phyloP scores from a whole-genome alignment of 2,888 invertebrate genomes.

The Chelonus formosanus region DNA sequence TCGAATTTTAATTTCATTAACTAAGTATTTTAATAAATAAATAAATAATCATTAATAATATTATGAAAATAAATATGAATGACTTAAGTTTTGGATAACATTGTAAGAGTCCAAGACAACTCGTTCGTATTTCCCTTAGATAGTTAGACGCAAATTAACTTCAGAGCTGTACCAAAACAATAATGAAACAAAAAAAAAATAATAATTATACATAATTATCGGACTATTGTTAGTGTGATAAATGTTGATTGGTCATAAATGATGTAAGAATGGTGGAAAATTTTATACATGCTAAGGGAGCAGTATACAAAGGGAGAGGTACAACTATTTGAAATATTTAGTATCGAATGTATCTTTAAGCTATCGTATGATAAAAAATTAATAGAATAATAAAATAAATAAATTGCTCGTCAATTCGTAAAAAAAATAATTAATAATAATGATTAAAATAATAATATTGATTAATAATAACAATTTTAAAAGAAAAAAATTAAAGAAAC shows the following conservation, averaged over 20 bases:
- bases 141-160: conserved; percentile 23
- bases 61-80: conserved; percentile 6
- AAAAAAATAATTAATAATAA: too few species aligned
- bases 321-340: conserved; percentile 9
- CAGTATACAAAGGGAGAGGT: conserved; percentile 15
- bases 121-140: conserved; percentile 18
- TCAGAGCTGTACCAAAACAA: conserved; percentile 33
- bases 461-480: too few species aligned
- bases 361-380: conserved; percentile 47
- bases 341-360: conserved; percentile 18
- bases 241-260: conserved; percentile 12
- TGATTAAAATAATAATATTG: too few species aligned
- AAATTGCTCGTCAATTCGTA: conserved; percentile 25
- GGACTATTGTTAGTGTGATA: conserved; percentile 13
- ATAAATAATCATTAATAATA: conserved; percentile 19
- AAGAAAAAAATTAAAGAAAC: conserved; percentile 42
- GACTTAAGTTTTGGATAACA: conserved; percentile 11
- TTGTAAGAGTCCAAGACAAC: conserved; percentile 18
- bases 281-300: conserved; percentile 3
- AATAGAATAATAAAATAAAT: conserved; percentile 14
- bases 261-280: conserved; percentile 3
- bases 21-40: conserved; percentile 26
- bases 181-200: conserved; percentile 10
- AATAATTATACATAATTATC: background rate
- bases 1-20: conserved; percentile 5